Conservation (phyloP, 2,888 invertebrate species). For the Crematogaster levior region DNA sequence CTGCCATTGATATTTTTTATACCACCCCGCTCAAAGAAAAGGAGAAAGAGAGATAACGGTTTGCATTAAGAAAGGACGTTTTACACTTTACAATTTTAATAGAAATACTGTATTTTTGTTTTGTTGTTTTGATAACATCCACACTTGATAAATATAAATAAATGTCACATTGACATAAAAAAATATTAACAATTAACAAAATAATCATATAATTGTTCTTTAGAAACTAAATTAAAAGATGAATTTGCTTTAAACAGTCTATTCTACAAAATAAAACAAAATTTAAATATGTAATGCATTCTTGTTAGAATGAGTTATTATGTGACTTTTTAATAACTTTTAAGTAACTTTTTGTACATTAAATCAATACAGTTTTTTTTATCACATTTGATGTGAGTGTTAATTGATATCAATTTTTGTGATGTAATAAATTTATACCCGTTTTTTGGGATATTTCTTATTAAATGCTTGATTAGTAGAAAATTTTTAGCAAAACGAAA, state of each 20-base stretch:
- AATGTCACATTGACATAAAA: slow-evolving; percentile 18
- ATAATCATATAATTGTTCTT: background rate
- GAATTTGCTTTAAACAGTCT: background rate
- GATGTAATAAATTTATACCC: background rate
- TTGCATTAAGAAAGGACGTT: slow-evolving; percentile 65
- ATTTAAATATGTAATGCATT: background rate
- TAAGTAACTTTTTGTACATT: background rate
- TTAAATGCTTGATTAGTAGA: background rate
- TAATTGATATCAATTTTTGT: background rate
- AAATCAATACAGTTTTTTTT: background rate
- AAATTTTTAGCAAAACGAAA: slow-evolving; percentile 30
- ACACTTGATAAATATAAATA: slow-evolving; percentile 52
- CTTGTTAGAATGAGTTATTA: background rate
- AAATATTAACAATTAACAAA: background rate
- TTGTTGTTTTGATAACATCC: slow-evolving; percentile 45
- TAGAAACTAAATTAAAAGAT: background rate
- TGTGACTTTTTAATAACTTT: background rate
- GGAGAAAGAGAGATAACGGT: slow-evolving; percentile 48
- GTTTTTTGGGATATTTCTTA: background rate
- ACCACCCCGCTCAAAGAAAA: slow-evolving; percentile 39
- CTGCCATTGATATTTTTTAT: slow-evolving; percentile 75
- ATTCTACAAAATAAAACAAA: background rate
- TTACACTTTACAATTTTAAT: slow-evolving; percentile 47
- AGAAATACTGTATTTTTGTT: slow-evolving; percentile 54
- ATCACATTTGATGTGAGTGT: background rate